phyloP scores from a whole-genome alignment of 2,797 vertebrate species.

The Tapirus indicus region DNA sequence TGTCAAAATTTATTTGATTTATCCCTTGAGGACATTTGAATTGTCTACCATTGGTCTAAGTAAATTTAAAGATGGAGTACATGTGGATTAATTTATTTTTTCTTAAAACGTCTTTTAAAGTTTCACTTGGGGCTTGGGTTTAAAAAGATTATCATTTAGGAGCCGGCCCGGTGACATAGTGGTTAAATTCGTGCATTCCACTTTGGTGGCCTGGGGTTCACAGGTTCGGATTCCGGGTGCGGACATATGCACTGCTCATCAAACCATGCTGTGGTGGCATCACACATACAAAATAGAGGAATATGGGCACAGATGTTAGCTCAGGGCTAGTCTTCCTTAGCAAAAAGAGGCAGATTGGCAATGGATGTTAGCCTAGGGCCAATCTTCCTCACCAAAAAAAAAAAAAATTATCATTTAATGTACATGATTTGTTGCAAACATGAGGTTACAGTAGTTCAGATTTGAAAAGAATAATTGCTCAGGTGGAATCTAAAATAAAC shows the following conservation, averaged over 20 bases:
- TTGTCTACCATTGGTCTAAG: neutral
- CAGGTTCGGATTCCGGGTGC: no score
- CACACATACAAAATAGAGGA: no score
- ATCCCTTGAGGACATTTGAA: neutral
- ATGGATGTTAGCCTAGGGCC: no score
- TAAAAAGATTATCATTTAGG: neutral
- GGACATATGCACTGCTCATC: no score
- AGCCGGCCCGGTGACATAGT: no score
- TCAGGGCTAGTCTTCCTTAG: no score
- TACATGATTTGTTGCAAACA: neutral
- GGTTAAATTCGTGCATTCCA: no score
- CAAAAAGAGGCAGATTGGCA: no score
- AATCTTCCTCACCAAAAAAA: no score
- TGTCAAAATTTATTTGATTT: neutral
- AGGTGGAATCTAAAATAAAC: neutral
- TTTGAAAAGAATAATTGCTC: constrained; percentile 4
- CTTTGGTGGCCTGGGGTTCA: no score
- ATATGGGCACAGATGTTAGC: no score
- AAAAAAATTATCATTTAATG: neutral
- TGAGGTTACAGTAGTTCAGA: neutral
- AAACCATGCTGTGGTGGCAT: no score
- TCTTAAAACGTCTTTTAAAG: neutral
- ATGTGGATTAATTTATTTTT: neutral
- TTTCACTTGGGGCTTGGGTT: neutral
- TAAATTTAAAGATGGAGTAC: neutral